Percentiles rank a stretch among this genome's conserved stretches.
Conservation (phyloP, 2,797 vertebrate genomes). For the Epinephelus coioides region DNA sequence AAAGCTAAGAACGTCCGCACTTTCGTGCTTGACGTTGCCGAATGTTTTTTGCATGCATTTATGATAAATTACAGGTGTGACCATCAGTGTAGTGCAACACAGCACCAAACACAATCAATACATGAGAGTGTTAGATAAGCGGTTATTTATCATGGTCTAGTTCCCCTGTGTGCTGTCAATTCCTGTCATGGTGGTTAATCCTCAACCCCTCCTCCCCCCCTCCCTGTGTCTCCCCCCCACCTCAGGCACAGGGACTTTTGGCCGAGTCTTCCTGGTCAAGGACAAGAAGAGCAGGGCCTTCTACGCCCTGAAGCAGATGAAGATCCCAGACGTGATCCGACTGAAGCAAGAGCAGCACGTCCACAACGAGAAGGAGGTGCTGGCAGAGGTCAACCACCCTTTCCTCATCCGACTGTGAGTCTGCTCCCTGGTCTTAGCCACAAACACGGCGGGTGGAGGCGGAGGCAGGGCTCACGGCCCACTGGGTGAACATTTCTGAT, state of each 20-base stretch:
- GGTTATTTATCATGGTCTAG: conserved; percentile 4
- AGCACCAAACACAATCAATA: not conserved
- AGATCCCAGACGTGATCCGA: conserved; percentile 94
- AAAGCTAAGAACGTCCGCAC: too few species aligned
- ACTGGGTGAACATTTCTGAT: not conserved
- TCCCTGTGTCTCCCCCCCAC: not conserved
- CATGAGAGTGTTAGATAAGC: not conserved
- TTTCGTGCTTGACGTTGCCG: too few species aligned
- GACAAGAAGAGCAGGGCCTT: conserved; percentile 88
- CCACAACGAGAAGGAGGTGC: conserved; percentile 95
- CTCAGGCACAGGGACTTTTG: conserved; percentile 95
- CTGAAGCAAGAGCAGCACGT: conserved; percentile 97
- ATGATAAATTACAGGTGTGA: not conserved
- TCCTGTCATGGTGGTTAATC: not conserved
- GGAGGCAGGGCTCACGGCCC: too few species aligned
- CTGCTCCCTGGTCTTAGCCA: not conserved
- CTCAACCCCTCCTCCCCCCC: not conserved
- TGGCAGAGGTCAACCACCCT: conserved; percentile 92
- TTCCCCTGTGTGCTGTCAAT: not conserved
- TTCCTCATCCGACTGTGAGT: conserved; percentile 96
- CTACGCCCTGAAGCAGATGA: conserved; percentile 96
- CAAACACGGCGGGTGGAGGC: not conserved
- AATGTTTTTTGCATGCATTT: not conserved
- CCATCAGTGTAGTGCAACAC: not conserved
- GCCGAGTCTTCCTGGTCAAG: conserved; percentile 93